Evolutionary conservation across 2,797 vertebrate genomes (phyloP).

Genomic region (Antennarius maculatus): DNA sequence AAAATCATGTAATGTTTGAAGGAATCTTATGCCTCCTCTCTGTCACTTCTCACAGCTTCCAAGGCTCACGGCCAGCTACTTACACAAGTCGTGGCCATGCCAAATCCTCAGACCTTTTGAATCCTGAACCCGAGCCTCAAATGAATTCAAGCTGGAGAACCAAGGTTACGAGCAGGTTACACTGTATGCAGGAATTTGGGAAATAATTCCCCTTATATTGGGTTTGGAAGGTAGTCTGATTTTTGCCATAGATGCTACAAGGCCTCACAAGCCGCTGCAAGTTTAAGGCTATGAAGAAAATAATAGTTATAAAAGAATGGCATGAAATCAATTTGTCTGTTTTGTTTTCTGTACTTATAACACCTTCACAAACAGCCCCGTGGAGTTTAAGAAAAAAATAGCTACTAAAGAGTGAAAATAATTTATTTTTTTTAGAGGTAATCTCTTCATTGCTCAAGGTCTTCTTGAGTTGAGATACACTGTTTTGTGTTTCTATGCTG

Average conservation of each 20-base stretch:
- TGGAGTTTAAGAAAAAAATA: slow-evolving; percentile 15
- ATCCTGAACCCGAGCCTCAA: slow-evolving; percentile 77
- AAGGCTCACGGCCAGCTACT: slow-evolving; percentile 57
- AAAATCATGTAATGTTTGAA: slow-evolving; percentile 18
- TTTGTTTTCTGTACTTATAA: slow-evolving; percentile 20
- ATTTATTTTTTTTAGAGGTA: not conserved
- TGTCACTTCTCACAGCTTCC: slow-evolving; percentile 66
- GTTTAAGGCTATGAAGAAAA: slow-evolving; percentile 22
- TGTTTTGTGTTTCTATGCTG: slow-evolving; percentile 4
- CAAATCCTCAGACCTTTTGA: slow-evolving; percentile 74
- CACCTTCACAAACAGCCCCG: slow-evolving; percentile 8
- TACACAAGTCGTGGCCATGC: slow-evolving; percentile 62
- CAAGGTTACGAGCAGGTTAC: slow-evolving; percentile 81
- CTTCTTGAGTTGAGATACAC: not conserved
- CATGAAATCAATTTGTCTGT: slow-evolving; percentile 16
- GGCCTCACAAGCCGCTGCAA: slow-evolving; percentile 54
- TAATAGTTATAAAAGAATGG: slow-evolving; percentile 20
- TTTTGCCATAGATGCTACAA: slow-evolving; percentile 52
- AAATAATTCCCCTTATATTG: slow-evolving; percentile 84
- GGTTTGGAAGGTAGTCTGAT: slow-evolving; percentile 70
- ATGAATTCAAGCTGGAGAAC: slow-evolving; percentile 79
- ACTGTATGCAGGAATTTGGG: slow-evolving; percentile 78
- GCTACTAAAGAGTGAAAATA: not conserved
- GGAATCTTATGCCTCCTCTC: slow-evolving; percentile 11
- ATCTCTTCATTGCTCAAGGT: not conserved